These are phyloP conservation scores for Chaetophractus vellerosus DNA, from an alignment of 2,797 vertebrate genomes.

Conservation along the genomic window DNA sequence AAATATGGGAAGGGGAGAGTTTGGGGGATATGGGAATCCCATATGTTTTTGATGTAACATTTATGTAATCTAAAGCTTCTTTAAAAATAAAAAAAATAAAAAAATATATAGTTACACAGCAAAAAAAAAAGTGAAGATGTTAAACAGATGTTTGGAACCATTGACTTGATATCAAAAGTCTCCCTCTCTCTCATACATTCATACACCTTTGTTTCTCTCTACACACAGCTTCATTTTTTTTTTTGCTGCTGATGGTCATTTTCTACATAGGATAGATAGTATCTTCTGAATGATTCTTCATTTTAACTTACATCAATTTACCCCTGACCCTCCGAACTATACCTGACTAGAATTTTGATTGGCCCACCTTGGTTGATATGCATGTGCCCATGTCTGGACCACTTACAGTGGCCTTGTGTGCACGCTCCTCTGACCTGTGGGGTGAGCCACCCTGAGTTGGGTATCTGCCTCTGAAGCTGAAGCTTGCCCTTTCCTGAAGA, in stretches of 20 bases:
- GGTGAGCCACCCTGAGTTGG: fast-evolving
- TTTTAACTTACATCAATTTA: neutral
- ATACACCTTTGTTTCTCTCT: neutral
- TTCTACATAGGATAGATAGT: neutral
- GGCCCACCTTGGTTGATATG: neutral
- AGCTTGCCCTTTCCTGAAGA: neutral
- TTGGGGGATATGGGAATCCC: too few species aligned
- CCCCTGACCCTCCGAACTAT: fast-evolving
- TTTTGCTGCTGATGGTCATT: neutral
- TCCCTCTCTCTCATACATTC: neutral
- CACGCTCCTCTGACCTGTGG: neutral
- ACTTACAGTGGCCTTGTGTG: neutral
- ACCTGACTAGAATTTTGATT: neutral
- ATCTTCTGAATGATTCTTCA: neutral
- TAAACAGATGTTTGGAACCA: neutral
- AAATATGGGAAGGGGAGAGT: too few species aligned
- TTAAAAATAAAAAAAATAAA: too few species aligned
- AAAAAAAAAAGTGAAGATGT: neutral
- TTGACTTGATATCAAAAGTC: neutral
- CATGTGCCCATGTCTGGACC: neutral
- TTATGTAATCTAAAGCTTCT: too few species aligned
- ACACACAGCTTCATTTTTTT: neutral
- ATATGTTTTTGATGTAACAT: too few species aligned
- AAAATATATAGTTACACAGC: too few species aligned
- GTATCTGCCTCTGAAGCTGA: neutral